Base-by-base conservation (phyloP, 2,797 vertebrate species). In the Sebastes vulpes region DNA sequence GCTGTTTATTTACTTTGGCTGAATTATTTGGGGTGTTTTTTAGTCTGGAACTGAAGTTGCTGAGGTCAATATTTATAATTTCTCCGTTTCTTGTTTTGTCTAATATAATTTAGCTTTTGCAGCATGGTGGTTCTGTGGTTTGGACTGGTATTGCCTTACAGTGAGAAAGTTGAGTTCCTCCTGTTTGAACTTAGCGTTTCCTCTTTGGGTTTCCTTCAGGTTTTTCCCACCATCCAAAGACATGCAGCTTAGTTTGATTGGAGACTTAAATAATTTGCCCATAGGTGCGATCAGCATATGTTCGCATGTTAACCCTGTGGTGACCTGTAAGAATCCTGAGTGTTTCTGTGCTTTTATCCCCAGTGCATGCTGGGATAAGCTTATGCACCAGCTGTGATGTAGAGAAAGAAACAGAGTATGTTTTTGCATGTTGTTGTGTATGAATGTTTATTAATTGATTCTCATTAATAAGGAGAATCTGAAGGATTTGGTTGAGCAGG, bases 1-100 rank as follows among this genome's bases (percentile, higher is more conserved):
- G 23, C 18, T 85, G 66, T 79, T 85, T 81, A 50, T 82, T 87
- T 53, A 64, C 60, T 67, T 72, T 75, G 32, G 31, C 18, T 65
- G 42, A 76, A 28, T 79, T 68, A 74, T 79, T 65, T 21, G 28
- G 26, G 18, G 1, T 58, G 21, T 68, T 46, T 50, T 56, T 6
- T 64, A 14, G 2, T 42, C 31, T 69, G 9, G 23, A 50, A 52
- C 11, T 46, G 20, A 50, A 56, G 29, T 5, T 56, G 64, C 25
- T 32, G n/a, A 64, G 53, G 48, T 72, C 8, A 4, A 73, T 82
- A 65, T 82, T 68, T 66, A 48, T 25, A 70, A 72, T 63, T 58
- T 32, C 7, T 63, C 7, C 4, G 0, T 70, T 21, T 69, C 21
- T 68, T 48, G 23, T 63, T 59, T 58, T 28, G 6, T 61, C 23